A percentile compares a stretch with the other conserved stretches of the same genome.
Evolutionary conservation across 2,113 vertebrate genomes (phyloP).

Genomic region (Oryzias curvinotus): DNA sequence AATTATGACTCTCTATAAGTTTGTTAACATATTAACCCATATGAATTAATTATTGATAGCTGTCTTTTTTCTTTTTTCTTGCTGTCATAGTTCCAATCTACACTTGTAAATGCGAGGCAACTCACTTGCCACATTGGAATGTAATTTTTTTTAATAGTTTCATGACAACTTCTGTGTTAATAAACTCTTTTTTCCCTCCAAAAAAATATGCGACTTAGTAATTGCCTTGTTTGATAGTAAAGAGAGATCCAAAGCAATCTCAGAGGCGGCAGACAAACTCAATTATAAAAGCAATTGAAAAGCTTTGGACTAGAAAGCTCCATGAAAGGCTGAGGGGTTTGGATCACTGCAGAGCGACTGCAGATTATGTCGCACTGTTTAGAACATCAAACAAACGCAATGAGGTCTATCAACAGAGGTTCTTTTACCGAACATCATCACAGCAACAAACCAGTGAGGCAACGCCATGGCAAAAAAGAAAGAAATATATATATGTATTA

Average conservation of each 20-base stretch:
- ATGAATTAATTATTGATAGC: slow-evolving; percentile 72
- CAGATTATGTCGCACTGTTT: slow-evolving; percentile 67
- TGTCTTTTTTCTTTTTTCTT: slow-evolving; percentile 22
- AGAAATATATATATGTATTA: slow-evolving; percentile 36
- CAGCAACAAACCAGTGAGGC: slow-evolving; percentile 22
- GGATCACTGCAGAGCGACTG: slow-evolving; percentile 56
- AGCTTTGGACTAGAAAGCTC: slow-evolving; percentile 68
- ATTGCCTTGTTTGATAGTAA: slow-evolving; percentile 71
- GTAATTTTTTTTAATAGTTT: slow-evolving; percentile 44
- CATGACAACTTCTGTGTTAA: slow-evolving; percentile 42
- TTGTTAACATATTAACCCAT: slow-evolving; percentile 75
- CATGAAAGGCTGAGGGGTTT: slow-evolving; percentile 65
- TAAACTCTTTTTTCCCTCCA: slow-evolving; percentile 34
- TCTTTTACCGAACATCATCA: slow-evolving; percentile 48
- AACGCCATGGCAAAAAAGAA: not conserved
- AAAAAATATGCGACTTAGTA: slow-evolving; percentile 57
- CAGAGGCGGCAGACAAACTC: slow-evolving; percentile 69
- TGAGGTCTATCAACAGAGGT: slow-evolving; percentile 59
- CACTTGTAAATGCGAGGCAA: slow-evolving; percentile 21
- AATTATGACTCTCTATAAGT: slow-evolving; percentile 71
- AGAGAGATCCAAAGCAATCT: slow-evolving; percentile 70
- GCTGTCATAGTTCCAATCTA: slow-evolving; percentile 15
- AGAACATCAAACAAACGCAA: slow-evolving; percentile 69
- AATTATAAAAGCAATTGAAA: slow-evolving; percentile 75
- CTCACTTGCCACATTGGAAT: slow-evolving; percentile 1